Evolutionary conservation across 2,888 invertebrate genomes (phyloP).

Genomic region (Oligia latruncula): DNA sequence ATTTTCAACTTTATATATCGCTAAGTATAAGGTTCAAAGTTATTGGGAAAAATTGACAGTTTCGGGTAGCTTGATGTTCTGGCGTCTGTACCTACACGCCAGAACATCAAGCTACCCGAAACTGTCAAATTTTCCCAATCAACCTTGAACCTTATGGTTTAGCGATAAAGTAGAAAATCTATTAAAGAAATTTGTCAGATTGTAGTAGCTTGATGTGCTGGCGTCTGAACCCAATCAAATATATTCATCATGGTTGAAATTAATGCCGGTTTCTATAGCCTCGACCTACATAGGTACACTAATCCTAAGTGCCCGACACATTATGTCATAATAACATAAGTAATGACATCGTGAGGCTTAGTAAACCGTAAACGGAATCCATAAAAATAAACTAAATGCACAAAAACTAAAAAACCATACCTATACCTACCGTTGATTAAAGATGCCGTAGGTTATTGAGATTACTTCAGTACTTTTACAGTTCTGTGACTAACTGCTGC

Average conservation of each 20-base stretch:
- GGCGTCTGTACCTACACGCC: no score
- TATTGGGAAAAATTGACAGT: no score
- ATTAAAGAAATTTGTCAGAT: no score
- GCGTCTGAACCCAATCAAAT: background rate
- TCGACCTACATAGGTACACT: background rate
- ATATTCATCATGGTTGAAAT: background rate
- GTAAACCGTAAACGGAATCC: background rate
- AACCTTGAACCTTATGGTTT: no score
- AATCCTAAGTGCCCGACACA: background rate
- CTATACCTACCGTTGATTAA: no score
- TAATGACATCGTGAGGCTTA: background rate
- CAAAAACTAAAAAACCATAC: background rate
- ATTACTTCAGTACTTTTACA: background rate
- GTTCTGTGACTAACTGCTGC: conserved; percentile 1
- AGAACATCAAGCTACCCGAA: no score
- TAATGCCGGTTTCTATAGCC: background rate
- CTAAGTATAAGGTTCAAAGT: no score
- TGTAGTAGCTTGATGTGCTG: no score
- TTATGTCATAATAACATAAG: background rate
- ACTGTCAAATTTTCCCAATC: no score
- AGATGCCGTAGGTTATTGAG: background rate
- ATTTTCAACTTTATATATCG: no score
- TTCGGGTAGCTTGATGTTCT: no score
- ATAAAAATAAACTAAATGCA: background rate
- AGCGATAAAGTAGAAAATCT: no score